A percentile compares a stretch with the other conserved stretches of the same genome.
phyloP scores from a whole-genome alignment of 2,888 invertebrate genomes.

The Priocnemis perturbator region DNA sequence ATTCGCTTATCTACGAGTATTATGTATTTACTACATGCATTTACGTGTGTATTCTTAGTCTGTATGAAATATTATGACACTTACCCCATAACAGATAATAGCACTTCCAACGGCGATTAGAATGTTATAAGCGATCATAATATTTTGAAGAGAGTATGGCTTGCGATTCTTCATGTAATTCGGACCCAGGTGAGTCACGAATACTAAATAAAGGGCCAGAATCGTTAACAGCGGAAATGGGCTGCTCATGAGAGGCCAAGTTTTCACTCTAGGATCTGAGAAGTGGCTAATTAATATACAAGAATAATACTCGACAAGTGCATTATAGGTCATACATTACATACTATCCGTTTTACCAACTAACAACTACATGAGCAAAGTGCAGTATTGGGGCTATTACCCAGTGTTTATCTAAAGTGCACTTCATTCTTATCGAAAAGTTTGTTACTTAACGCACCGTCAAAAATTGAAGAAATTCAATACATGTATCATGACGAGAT shows the following conservation, averaged over 20 bases:
- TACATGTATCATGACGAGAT: too few species aligned
- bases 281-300: too few species aligned
- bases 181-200: conserved; percentile 67
- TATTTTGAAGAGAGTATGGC: conserved; percentile 62
- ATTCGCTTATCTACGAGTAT: not conserved
- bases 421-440: too few species aligned
- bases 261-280: conserved; percentile 69
- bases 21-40: too few species aligned
- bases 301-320: too few species aligned
- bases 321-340: too few species aligned
- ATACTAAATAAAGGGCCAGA: conserved; percentile 61
- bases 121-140: conserved; percentile 69
- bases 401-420: too few species aligned
- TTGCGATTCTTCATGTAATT: conserved; percentile 65
- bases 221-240: conserved; percentile 64
- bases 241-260: conserved; percentile 68
- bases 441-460: too few species aligned
- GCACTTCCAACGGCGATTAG: conserved; percentile 80
- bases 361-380: too few species aligned
- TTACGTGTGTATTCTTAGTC: not conserved
- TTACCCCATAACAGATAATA: conserved; percentile 83
- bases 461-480: too few species aligned
- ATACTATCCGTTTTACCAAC: too few species aligned
- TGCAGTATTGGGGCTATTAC: too few species aligned
- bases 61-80: conserved; percentile 54